A percentile compares a stretch with the other conserved stretches of the same genome.
Evolutionary conservation across 2,113 vertebrate species (phyloP).

Genomic region (Ptilonorhynchus violaceus): DNA sequence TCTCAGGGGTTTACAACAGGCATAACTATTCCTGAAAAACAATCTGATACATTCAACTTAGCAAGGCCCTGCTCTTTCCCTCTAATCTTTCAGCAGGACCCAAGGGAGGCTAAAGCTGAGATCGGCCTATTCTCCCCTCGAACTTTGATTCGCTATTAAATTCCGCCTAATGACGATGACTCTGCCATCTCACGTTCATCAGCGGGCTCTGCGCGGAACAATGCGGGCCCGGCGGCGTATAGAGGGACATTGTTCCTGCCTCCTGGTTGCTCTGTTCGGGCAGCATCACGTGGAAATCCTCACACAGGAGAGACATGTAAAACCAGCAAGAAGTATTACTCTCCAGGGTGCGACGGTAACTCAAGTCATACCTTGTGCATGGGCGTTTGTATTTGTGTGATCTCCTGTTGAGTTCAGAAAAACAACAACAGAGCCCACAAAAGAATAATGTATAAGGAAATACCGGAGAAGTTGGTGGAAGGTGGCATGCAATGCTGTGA

Average conservation of each 20-base stretch:
- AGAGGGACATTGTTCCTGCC: constrained; percentile 88
- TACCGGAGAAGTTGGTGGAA: not conserved
- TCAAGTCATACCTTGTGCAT: constrained; percentile 39
- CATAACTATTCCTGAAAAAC: constrained; percentile 86
- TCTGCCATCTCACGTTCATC: constrained; percentile 88
- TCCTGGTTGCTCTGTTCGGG: constrained; percentile 58
- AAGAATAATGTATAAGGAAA: not conserved
- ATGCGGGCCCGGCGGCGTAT: constrained; percentile 76
- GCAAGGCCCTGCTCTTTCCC: constrained; percentile 87
- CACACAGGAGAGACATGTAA: constrained; percentile 67
- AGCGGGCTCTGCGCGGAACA: constrained; percentile 77
- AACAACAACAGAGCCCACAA: constrained; percentile 37
- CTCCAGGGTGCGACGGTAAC: constrained; percentile 58
- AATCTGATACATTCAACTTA: constrained; percentile 98
- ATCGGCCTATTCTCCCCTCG: constrained; percentile 89
- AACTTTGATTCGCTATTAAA: constrained; percentile 99
- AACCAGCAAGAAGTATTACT: constrained; percentile 59
- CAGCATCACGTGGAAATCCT: constrained; percentile 68
- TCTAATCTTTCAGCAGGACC: constrained; percentile 98
- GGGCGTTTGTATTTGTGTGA: constrained; percentile 37
- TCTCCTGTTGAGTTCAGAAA: constrained; percentile 30
- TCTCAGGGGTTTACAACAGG: constrained; percentile 75
- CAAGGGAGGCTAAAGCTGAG: constrained; percentile 98
- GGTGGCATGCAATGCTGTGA: not conserved
- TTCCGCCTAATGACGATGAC: constrained; percentile 95